A percentile compares a stretch with the other conserved stretches of the same genome.
These are phyloP conservation scores for Anser brachyrhynchus DNA, from an alignment of 2,113 vertebrate genomes.

Conservation along the genomic window DNA sequence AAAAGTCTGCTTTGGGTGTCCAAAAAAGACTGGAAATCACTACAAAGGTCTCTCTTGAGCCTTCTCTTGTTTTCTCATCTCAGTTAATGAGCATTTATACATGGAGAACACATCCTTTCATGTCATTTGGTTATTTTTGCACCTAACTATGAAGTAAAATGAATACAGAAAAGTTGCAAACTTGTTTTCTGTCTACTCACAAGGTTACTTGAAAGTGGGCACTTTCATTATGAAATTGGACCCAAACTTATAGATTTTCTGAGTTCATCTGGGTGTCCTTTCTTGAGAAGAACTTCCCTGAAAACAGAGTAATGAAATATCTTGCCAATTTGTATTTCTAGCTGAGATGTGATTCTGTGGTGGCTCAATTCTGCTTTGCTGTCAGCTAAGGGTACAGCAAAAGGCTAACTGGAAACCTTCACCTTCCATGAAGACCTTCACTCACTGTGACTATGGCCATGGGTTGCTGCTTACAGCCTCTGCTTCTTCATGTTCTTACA, in stretches of 20 bases:
- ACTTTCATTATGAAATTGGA: neutral
- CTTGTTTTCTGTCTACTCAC: neutral
- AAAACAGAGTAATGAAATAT: neutral
- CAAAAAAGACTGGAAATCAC: neutral
- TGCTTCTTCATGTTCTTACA: neutral
- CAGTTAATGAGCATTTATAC: slow-evolving; percentile 16
- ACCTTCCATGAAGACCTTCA: neutral
- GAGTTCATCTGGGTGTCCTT: neutral
- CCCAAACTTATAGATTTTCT: neutral
- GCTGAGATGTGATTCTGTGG: neutral
- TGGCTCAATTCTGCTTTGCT: neutral
- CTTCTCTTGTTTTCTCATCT: neutral
- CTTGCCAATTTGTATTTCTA: neutral
- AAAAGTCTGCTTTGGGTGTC: neutral
- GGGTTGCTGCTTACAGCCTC: neutral
- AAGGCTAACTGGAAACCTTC: neutral
- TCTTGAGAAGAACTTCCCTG: neutral
- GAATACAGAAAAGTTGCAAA: neutral
- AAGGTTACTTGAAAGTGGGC: neutral
- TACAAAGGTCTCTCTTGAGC: slow-evolving; percentile 18
- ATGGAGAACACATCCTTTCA: neutral
- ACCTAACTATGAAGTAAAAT: neutral
- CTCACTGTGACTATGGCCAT: rapidly evolving
- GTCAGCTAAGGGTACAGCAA: neutral
- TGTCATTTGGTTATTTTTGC: neutral